Evolutionary conservation across 2,797 vertebrate species (phyloP), one percentile per base, ranked within the genome.

Genomic region (Pterois miles): DNA sequence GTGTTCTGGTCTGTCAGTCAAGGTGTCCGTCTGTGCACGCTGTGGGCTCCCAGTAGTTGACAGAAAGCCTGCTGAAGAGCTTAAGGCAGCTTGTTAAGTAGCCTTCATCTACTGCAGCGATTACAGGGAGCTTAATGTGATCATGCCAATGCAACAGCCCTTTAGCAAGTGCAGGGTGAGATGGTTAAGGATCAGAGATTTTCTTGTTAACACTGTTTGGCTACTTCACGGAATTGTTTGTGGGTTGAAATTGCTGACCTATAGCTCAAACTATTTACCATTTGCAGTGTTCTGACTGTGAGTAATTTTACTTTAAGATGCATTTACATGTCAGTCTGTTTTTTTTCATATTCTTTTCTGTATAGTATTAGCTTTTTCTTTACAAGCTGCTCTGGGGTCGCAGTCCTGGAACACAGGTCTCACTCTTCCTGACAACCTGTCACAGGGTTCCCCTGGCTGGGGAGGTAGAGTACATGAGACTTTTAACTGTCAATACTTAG

Each of bases 31-130:
- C 84, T 88, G 83, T 72, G 78, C 84, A 65, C 12, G 56, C 90
- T 65, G 78, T 52, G 57, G 81, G 81, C 81, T 80, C 82, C 67
- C 72, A 31, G 64, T 65, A 76, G 88, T 69, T 92, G 92, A 91
- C 89, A 88, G 82, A 88, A 87, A 93, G 78, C 91, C 85, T 82
- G 88, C 88, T 82, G 84, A 90, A 90, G 87, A 88, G 91, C 89
- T 93, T 91, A 90, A 89, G 87, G 86, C 91, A 53, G 81, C 82
- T 85, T 86, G 90, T 93, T 93, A 92, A 91, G 88, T 88, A 89
- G 89, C 77, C 88, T 89, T 91, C 89, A 87, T 92, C 89, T 89
- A 88, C 85, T 81, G 85, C 87, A 69, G 87, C 83, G 89, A 92
- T 93, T 93, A 91, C 89, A 89, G 86, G 70, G 66, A 80, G 79